Conservation (phyloP, 2,888 invertebrate genomes). For the Patella pellucida region DNA sequence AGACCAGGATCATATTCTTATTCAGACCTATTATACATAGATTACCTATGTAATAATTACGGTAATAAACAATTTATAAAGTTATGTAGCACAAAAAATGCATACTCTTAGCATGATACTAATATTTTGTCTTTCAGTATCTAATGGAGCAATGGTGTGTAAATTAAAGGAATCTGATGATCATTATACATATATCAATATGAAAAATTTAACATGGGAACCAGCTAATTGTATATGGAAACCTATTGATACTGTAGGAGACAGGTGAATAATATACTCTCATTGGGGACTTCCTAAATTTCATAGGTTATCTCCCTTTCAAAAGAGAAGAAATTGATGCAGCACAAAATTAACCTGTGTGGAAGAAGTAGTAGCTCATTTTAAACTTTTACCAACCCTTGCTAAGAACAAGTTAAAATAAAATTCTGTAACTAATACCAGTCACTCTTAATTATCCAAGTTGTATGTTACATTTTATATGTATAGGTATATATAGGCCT, state of each 20-base stretch:
- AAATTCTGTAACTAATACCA: no score
- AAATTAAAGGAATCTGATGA: slow-evolving; percentile 56
- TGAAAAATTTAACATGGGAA: slow-evolving; percentile 62
- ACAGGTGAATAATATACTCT: slow-evolving; percentile 52
- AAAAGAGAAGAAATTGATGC: slow-evolving; percentile 21
- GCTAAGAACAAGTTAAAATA: no score
- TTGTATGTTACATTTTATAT: no score
- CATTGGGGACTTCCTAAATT: background rate
- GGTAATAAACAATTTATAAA: no score
- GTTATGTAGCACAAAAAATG: no score
- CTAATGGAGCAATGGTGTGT: slow-evolving; percentile 64
- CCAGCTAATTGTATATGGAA: slow-evolving; percentile 57
- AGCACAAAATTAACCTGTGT: background rate
- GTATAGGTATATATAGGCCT: no score
- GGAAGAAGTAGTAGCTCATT: background rate
- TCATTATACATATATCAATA: slow-evolving; percentile 65
- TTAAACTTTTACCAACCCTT: no score
- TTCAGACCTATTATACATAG: no score
- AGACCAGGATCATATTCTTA: no score
- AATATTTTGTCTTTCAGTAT: slow-evolving; percentile 40
- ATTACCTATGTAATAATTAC: no score
- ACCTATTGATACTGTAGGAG: slow-evolving; percentile 62
- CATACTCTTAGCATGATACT: no score
- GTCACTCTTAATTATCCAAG: no score
- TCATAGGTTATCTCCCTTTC: background rate